Percentiles rank a stretch among this genome's conserved stretches.
Evolutionary conservation across 2,113 vertebrate species (phyloP).

Genomic region (Pampusana beccarii): DNA sequence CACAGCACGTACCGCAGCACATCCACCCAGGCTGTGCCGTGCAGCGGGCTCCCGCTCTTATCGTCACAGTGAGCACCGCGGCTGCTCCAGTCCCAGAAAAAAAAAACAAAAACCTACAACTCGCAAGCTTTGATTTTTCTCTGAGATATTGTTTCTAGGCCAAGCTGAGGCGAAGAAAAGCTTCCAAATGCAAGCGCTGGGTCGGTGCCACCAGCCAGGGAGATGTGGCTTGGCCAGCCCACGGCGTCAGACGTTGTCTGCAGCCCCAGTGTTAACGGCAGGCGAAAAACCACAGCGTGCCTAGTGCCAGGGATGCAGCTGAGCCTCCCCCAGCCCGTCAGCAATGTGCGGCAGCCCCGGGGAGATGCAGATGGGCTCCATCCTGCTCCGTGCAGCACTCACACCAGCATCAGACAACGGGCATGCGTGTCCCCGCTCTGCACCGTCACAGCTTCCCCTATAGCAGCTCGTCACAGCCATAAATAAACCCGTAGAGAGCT

Average conservation of each 20-base stretch:
- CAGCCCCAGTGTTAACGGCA: rapidly evolving
- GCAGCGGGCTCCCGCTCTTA: rapidly evolving
- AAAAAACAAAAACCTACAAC: neutral
- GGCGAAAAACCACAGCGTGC: neutral
- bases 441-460: neutral
- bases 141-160: constrained; percentile 42
- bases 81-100: neutral
- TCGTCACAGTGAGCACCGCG: rapidly evolving
- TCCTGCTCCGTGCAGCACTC: neutral
- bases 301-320: neutral
- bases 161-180: neutral
- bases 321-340: neutral
- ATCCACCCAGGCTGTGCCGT: rapidly evolving
- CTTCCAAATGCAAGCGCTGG: neutral
- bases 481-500: neutral
- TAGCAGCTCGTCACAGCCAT: neutral
- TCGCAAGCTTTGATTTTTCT: constrained; percentile 34
- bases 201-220: neutral
- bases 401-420: neutral
- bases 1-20: rapidly evolving
- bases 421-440: neutral
- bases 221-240: neutral
- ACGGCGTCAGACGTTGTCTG: rapidly evolving
- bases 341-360: rapidly evolving
- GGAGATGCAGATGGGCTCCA: neutral